Conservation (phyloP, 2,888 invertebrate species). For the Cryptus armator region DNA sequence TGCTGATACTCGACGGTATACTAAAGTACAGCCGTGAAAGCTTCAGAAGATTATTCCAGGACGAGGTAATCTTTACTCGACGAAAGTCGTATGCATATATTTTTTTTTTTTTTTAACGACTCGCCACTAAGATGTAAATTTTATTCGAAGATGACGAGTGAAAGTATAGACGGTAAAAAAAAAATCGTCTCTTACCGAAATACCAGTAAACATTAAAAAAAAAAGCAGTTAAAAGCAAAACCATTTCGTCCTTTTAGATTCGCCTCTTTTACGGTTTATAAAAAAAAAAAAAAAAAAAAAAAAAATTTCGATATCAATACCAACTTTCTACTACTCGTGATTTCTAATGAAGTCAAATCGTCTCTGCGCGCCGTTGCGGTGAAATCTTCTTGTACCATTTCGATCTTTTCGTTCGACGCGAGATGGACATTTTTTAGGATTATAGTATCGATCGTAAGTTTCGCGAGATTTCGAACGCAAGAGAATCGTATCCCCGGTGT, state of each 20-base stretch:
- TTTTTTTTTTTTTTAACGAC: slow-evolving; percentile 11
- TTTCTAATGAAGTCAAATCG: not conserved
- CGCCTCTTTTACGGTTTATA: not conserved
- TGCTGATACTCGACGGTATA: slow-evolving; percentile 88
- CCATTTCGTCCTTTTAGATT: not conserved
- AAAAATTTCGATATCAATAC: not conserved
- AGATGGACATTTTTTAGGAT: not conserved
- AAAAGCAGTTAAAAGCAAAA: not conserved
- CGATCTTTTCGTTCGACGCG: not conserved
- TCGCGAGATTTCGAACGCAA: not conserved
- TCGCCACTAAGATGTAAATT: not conserved
- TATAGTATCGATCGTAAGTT: not conserved
- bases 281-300: not conserved
- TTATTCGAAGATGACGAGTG: slow-evolving; percentile 58
- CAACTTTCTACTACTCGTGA: not conserved
- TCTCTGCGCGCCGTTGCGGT: not conserved
- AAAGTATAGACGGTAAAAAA: slow-evolving; percentile 41
- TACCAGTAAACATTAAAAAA: slow-evolving; percentile 44
- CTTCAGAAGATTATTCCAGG: slow-evolving; percentile 89
- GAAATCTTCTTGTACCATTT: not conserved
- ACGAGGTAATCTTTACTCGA: slow-evolving; percentile 86
- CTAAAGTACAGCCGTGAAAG: slow-evolving; percentile 88
- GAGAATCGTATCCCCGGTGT: too few species aligned
- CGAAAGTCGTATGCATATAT: slow-evolving; percentile 9
- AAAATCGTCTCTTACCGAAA: slow-evolving; percentile 6